Base-by-base conservation (phyloP, 1,140 invertebrate genomes). In the Mya arenaria region DNA sequence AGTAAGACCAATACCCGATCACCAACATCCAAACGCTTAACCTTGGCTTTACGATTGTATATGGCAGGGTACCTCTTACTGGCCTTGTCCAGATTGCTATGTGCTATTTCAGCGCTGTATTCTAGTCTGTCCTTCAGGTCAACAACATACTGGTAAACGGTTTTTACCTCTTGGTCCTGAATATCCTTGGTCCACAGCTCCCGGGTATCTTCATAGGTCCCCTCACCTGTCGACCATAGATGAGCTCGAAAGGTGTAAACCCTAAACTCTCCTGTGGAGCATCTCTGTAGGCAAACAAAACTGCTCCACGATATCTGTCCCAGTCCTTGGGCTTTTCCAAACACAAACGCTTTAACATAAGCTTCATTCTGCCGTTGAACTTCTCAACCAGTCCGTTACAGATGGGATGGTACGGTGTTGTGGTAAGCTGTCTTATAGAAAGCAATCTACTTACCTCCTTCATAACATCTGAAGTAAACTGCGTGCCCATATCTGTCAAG, bases 221-320 rank as follows among this genome's bases (percentile, higher is more conserved):
- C 39, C 72, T 15, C 88, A n/a, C n/a, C n/a, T n/a, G n/a, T n/a
- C n/a, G n/a, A n/a, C n/a, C 88, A 83, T 84, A 89, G 6, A 89
- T 25, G 37, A 89, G 55, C 32, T 84, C 85, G 77, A 88, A 88
- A 25, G 84, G 85, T 30, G 73, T 73, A 65, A 89, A 89, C 48
- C 86, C 87, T 2, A 56, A 25, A 34, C 66, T 79, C 8, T 44
- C 72, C 62, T 87, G 86, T 34, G 66, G 74, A 8, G 80, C 78
- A 48, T 86, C 84, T 19, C 87, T 78, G 56, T 89, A 90, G 13
- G 89, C 86, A 82, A 90, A 89, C 30, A 86, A 48, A n/a, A 88
- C 68, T n/a, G 82, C 77, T 15, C 65, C 77, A 10, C 91, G 36
- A 56, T 82, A 85, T 32, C 72, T 56, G 71, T 92, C 86, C 91